Base-by-base conservation (phyloP, 2,113 vertebrate genomes). In the Cariama cristata region DNA sequence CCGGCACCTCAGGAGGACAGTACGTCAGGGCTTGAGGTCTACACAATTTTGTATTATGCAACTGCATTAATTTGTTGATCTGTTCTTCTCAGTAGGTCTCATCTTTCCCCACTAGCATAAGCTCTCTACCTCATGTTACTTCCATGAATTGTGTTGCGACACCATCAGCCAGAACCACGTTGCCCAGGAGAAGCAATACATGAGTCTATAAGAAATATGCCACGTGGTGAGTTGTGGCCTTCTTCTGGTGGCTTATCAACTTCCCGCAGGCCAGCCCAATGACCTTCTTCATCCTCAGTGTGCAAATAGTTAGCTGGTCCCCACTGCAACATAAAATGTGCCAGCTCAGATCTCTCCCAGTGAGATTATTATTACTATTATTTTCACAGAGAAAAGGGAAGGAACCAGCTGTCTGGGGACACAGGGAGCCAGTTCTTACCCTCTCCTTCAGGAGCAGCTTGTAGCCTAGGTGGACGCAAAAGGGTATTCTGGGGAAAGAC, bases 131-230 rank as follows among this genome's bases (percentile, higher is more conserved):
- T 64, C 8, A 17, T 19, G 56, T 27, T 50, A 22, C 63, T 75
- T 66, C 35, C 50, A 14, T 5, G 35, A 7, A 9, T 6, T 16
- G 22, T 30, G 33, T 52, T 56, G 12, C 1, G 1, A 28, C 55
- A 35, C 47, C 15, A 32, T 9, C 0, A 6, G n/a, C 16, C 55
- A 53, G 33, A 71, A 56, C 7, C 33, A 14, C 26, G 14, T 21
- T 63, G 49, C 19, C 40, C 50, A 55, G 58, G 16, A 69, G 62
- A 27, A 83, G 26, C 20, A 47, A 30, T 35, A 12, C 23, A 15
- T 33, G 44, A 1, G 0, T 32, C 52, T 55, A 2, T 3, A 17
- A 38, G 35, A 16, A 59, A 22, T 10, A 38, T 0, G 11, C 49
- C 22, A n/a, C 33, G 3, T 5, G 6, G 44, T 38, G 35, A 60